Evolutionary conservation across 30 jellyfish, hydroid and myxozoan genomes (phyloP), one percentile per base, ranked within the genome.

Genomic region (Hydractinia echinata): DNA sequence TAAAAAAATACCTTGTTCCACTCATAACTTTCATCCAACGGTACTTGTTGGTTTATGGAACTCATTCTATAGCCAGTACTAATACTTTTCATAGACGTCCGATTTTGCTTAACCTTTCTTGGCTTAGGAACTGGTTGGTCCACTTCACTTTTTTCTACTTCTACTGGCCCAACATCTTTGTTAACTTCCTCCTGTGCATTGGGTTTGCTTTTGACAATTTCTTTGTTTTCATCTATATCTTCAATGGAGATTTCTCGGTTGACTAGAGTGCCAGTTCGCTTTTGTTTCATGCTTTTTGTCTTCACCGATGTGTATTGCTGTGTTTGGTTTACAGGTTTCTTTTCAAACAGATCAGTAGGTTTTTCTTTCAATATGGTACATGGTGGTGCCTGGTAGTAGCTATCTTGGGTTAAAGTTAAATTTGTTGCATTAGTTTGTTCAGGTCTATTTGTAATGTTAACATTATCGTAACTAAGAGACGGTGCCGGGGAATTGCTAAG

Each of bases 1-100:
- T 11, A 13, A 50, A n/a, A 30, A 14, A 5, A n/a, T 84, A 92
- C 98, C 98, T 92, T 92, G 56, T 85, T 92, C 98, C 98, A 92
- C 73, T 92, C 98, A 61, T 92, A 92, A 5, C 95, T 76, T 76
- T 92, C 98, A 74, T 92, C 84, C 16, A 92, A 78, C 11, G 94
- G 73, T 15, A 52, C 51, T 20, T 66, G 73, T 1, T 52, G 81
- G 14, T 76, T 77, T 53, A 72, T 52, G 1, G 95, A 77, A 56
- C 82, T 61, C 89, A 72, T 79, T 53, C 90, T 53, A 54, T 55
- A 82, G 50, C 81, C 90, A 5, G 73, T 7, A 13, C 66, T 21
- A 6, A 79, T 58, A 49, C 84, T 55, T 54, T 30, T 7, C 44
- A 20, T 67, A 15, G 85, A 77, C 19, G 85, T 77, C 10, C 85